Conservation (phyloP, 2,888 invertebrate genomes). For the Neoascia interrupta region DNA sequence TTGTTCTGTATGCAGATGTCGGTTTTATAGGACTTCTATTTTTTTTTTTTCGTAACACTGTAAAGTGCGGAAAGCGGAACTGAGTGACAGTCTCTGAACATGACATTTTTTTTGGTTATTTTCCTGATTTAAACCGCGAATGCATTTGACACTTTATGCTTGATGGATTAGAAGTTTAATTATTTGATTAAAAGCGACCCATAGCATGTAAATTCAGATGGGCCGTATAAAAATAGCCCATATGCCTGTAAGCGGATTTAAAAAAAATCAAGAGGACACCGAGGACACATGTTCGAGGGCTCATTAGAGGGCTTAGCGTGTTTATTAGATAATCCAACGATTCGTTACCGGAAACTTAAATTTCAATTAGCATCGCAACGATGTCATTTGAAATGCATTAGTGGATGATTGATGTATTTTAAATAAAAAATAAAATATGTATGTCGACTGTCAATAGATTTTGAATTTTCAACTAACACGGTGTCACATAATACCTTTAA, state of each 20-base stretch:
- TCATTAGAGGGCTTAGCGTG: conserved; percentile 19
- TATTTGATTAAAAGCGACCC: conserved; percentile 77
- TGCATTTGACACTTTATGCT: conserved; percentile 79
- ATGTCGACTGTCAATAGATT: too few relatives aligned
- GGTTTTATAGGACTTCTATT: conserved; percentile 1
- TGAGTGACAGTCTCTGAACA: conserved; percentile 37
- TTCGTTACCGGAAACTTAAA: conserved; percentile 9
- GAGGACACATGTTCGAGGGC: conserved; percentile 36
- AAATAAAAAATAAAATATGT: too few relatives aligned
- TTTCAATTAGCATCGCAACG: conserved; percentile 13
- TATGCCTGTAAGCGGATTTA: neutral
- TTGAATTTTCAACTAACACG: too few relatives aligned
- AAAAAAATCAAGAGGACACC: neutral
- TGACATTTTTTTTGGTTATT: conserved; percentile 37
- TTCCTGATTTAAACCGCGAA: conserved; percentile 73
- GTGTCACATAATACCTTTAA: too few relatives aligned
- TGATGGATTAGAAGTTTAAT: conserved; percentile 79
- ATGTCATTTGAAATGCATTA: neutral
- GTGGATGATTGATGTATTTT: conserved; percentile 18
- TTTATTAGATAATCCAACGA: neutral
- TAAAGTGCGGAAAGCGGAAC: conserved; percentile 57
- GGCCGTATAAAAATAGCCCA: conserved; percentile 15
- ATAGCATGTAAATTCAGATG: conserved; percentile 72
- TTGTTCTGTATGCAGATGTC: conserved; percentile 59
- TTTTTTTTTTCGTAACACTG: conserved; percentile 14